Conservation (phyloP, 2,888 invertebrate species). For the Himalopsyche anomala region DNA sequence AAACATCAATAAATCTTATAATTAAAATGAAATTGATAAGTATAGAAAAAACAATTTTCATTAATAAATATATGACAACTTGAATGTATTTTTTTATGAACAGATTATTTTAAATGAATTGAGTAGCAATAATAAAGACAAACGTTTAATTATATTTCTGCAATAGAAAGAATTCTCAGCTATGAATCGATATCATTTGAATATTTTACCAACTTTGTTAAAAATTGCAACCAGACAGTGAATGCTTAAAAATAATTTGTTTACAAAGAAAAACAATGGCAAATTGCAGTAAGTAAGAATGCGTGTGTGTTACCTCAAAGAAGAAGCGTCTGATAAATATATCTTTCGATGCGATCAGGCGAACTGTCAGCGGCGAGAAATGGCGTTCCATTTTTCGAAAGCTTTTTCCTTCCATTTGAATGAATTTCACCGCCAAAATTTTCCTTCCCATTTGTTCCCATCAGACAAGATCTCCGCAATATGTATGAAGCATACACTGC, state of each 20-base stretch:
- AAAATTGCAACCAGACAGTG: too few relatives aligned
- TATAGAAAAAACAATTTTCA: too few relatives aligned
- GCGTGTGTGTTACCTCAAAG: not conserved
- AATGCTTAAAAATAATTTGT: not conserved
- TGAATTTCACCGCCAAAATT: conserved; percentile 76
- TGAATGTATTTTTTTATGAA: too few relatives aligned
- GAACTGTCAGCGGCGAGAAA: conserved; percentile 69
- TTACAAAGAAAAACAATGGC: conserved; percentile 51
- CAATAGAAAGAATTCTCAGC: too few relatives aligned
- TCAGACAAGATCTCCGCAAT: conserved; percentile 75
- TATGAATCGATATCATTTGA: too few relatives aligned
- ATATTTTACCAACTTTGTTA: too few relatives aligned
- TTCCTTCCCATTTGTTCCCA: conserved; percentile 78
- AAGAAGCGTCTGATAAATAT: conserved; percentile 60
- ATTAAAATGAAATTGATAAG: too few relatives aligned
- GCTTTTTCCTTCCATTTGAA: conserved; percentile 73
- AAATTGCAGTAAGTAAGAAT: conserved; percentile 53
- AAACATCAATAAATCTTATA: too few relatives aligned
- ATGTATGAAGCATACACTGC: conserved; percentile 77
- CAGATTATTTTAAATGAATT: too few relatives aligned
- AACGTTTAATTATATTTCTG: too few relatives aligned
- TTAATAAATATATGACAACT: too few relatives aligned
- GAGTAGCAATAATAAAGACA: too few relatives aligned
- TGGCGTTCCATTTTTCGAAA: conserved; percentile 71
- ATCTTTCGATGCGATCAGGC: conserved; percentile 62